Evolutionary conservation across 2,113 vertebrate species (phyloP).

Genomic region (Mixornis gularis): DNA sequence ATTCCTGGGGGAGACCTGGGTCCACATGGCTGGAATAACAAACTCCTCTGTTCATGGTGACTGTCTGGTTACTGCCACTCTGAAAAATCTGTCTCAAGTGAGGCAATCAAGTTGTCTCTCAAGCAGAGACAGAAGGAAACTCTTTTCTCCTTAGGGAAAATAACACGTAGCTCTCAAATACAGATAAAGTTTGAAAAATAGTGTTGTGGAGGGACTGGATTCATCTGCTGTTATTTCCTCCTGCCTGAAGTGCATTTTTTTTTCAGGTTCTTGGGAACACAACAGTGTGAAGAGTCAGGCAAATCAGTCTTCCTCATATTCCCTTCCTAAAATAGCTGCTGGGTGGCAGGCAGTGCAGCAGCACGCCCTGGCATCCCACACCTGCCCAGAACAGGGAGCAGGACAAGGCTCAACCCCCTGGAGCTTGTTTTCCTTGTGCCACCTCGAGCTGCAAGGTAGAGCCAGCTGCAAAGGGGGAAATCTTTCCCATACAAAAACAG

Average conservation of each 20-base stretch:
- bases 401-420: neutral
- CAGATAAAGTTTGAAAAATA: conserved; percentile 35
- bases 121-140: conserved; percentile 12
- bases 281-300: neutral
- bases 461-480: neutral
- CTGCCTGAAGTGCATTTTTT: neutral
- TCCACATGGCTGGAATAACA: neutral
- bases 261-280: neutral
- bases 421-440: neutral
- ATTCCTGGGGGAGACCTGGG: neutral
- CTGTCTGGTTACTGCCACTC: conserved; percentile 6
- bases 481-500: neutral
- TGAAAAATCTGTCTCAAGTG: conserved; percentile 46
- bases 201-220: neutral
- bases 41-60: neutral
- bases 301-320: neutral
- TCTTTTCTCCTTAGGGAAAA: conserved; percentile 44
- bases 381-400: neutral
- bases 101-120: conserved; percentile 56
- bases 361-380: neutral
- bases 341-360: neutral
- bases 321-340: neutral
- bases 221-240: neutral
- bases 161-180: neutral
- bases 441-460: fast-evolving